phyloP scores from a whole-genome alignment of 2,797 vertebrate species.

The Argya squamiceps region DNA sequence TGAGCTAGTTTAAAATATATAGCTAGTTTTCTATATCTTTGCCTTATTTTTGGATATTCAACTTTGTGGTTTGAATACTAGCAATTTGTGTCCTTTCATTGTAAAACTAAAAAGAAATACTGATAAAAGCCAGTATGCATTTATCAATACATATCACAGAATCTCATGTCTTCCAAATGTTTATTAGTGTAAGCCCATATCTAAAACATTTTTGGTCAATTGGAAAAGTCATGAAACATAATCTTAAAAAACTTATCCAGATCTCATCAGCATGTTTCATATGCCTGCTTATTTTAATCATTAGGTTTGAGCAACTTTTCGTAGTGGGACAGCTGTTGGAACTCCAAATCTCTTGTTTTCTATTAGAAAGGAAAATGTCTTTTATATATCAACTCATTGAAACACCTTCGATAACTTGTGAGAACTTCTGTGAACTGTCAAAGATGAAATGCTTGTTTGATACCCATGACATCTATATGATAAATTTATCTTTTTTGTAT shows the following conservation, averaged over 20 bases:
- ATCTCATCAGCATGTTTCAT: neutral
- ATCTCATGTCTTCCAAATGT: neutral
- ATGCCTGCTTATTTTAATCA: neutral
- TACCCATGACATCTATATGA: neutral
- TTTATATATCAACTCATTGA: neutral
- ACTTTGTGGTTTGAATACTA: neutral
- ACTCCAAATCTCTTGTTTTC: neutral
- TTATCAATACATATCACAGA: neutral
- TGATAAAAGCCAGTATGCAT: neutral
- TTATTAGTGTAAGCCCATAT: neutral
- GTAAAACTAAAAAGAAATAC: neutral
- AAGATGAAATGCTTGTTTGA: neutral
- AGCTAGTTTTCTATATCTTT: neutral
- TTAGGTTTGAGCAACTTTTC: neutral
- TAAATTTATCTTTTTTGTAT: neutral
- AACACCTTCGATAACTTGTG: neutral
- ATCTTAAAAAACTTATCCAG: neutral
- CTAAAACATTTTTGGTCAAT: neutral
- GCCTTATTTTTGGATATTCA: neutral
- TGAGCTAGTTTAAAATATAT: neutral
- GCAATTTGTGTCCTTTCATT: neutral
- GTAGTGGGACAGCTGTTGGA: neutral
- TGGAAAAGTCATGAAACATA: neutral
- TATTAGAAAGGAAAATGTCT: neutral
- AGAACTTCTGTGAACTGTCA: neutral